Base-by-base conservation (phyloP, 2,113 vertebrate genomes). In the Progne subis region DNA sequence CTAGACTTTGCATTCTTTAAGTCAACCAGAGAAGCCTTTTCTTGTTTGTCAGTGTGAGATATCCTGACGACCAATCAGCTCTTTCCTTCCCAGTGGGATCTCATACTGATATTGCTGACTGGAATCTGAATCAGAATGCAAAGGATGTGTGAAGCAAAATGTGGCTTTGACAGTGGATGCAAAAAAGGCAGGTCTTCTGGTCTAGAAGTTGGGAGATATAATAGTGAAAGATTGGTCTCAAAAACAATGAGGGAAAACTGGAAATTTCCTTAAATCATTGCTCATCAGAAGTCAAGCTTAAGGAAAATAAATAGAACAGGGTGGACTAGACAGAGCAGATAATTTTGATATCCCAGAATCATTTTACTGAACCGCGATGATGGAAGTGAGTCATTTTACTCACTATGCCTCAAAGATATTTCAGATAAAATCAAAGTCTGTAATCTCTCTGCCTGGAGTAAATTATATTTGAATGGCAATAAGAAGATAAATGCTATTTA, bases 391-490 rank as follows among this genome's bases (percentile, higher is more conserved):
- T 96, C 67, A 93, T 86, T 96, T 90, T 90, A 60, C 53, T 96
- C 70, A 61, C 83, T 88, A 34, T 94, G 94, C 92, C 85, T 97
- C 96, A 96, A 97, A 92, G 90, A 84, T 0, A 0, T 95, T 94
- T 74, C 94, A 88, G 84, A 89, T 74, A 85, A 95, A 97, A 95
- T 94, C 92, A 94, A 93, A 78, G 82, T 81, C 77, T 96, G 53
- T 84, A 96, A 96, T 96, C 86, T 83, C 53, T 89, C n/a, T 88
- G 79, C 80, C 74, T 92, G 47, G 68, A 78, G 74, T 93, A 94
- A 97, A 92, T 94, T 93, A 82, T 92, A 71, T 96, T 89, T 97
- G 76, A 97, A 94, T 96, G 67, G 94, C 95, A 97, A 82, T 91
- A 86, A 78, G 94, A 96, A 95, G 84, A 78, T 74, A 69, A 97